Base-by-base conservation (phyloP, 2,888 invertebrate species). In the Schizaphis graminum region DNA sequence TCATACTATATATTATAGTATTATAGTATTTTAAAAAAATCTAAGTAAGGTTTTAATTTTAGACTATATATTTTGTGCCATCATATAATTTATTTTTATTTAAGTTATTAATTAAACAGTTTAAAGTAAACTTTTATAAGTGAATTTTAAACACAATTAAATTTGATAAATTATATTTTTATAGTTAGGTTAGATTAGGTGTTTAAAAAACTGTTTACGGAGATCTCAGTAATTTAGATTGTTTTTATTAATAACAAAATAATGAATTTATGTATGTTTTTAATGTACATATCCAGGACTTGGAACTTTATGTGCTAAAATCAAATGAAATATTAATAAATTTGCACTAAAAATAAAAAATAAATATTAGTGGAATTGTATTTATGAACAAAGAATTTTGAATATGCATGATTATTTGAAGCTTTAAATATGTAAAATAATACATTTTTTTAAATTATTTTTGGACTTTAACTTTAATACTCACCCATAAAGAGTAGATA, bases 171-270 rank as follows among this genome's bases (percentile, higher is more conserved):
- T 61, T 49, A 35, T 77, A 77, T 77, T 92, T 57, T 91, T 57
- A 16, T 44, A 16, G 11, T 35, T 57, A 61, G 7, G 21, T 67
- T 92, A 92, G 16, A 21, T 53, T 13, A 77, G 13, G 26, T 10
- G 28, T 56, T 26, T 61, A 3, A 35, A 88, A 88, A 67, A 28
- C 61, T 61, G 67, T 77, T 67, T 44, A 67, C 21, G 41, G 35
- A 53, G 92, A 92, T 92, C 92, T 92, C 88, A 88, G 28, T 49
- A 92, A 49, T 49, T 61, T 87, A 92, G 47, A 28, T 49, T 26
- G 49, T 26, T 41, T 16, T 13, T 57, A 86, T 16, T 13, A 35
- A 47, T 47, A 90, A 26, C 13, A 28, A 47, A n/a, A n/a, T 44
- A 57, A 89, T 41, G 10, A 26, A 56, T 88, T 88, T 53, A 53